Percentiles rank a stretch among this genome's conserved stretches.
Evolutionary conservation across 2,113 vertebrate genomes (phyloP).

Genomic region (Cyprinodon tularosa): DNA sequence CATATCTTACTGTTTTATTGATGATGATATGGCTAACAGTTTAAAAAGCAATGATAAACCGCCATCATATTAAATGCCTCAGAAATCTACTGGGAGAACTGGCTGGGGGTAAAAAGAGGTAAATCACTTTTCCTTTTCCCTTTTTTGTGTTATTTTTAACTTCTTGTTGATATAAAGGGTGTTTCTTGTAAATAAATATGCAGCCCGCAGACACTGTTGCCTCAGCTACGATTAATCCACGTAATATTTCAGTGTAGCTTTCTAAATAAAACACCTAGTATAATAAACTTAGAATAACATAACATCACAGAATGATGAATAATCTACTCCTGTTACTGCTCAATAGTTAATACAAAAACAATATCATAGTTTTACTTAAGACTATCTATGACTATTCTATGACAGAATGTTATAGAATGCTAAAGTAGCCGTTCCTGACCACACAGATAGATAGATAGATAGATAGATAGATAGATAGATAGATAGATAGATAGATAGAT

Average conservation of each 20-base stretch:
- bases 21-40: constrained; percentile 28
- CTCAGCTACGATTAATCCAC: constrained; percentile 50
- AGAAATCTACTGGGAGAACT: constrained; percentile 32
- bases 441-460: no score
- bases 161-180: constrained; percentile 21
- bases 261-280: constrained; percentile 31
- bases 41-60: constrained; percentile 49
- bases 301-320: constrained; percentile 20
- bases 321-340: background rate
- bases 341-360: no score
- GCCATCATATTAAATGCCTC: constrained; percentile 41
- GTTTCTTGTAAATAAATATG: constrained; percentile 23
- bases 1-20: constrained; percentile 6
- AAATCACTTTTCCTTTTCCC: constrained; percentile 15
- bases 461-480: no score
- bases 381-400: no score
- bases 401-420: no score
- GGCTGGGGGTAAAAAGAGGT: background rate
- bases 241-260: constrained; percentile 28
- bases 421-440: no score
- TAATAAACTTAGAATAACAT: constrained; percentile 12
- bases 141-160: constrained; percentile 6
- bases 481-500: no score
- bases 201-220: constrained; percentile 20
- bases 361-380: no score